phyloP scores from a whole-genome alignment of 2,113 vertebrate species.

The Notarius lentiginosus region DNA sequence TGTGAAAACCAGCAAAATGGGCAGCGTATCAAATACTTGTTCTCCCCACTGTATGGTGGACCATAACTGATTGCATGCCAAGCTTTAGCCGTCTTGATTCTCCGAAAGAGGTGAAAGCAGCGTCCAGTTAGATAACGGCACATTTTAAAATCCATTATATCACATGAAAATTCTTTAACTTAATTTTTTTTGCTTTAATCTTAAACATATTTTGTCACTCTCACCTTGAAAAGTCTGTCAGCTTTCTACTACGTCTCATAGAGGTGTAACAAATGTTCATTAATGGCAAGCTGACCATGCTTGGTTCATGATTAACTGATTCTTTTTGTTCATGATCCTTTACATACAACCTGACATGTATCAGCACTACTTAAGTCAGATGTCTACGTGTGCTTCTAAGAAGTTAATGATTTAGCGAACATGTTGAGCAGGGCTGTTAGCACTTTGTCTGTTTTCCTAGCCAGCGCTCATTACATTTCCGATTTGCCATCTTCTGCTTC shows the following conservation, averaged over 20 bases:
- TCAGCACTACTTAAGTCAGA: slow-evolving; percentile 39
- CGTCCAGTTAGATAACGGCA: not conserved
- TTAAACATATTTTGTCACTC: not conserved
- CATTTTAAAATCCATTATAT: not conserved
- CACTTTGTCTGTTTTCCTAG: slow-evolving; percentile 60
- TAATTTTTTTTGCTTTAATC: not conserved
- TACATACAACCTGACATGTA: slow-evolving; percentile 7
- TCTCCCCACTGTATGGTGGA: too few species aligned
- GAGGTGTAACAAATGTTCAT: slow-evolving; percentile 60
- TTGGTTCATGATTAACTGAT: slow-evolving; percentile 73
- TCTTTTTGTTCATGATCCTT: slow-evolving; percentile 49
- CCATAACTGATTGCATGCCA: not conserved
- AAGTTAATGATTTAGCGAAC: slow-evolving; percentile 9
- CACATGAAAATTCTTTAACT: not conserved
- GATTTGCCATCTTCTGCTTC: slow-evolving; percentile 55
- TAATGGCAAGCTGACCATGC: slow-evolving; percentile 45
- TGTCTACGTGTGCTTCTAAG: slow-evolving; percentile 6
- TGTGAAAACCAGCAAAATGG: too few species aligned
- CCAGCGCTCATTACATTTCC: slow-evolving; percentile 55
- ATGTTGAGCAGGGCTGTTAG: slow-evolving; percentile 40
- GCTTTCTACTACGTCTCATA: slow-evolving; percentile 15
- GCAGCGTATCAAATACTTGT: too few species aligned
- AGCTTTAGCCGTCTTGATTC: not conserved
- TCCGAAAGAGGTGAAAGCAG: not conserved
- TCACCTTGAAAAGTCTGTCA: slow-evolving; percentile 26